Conservation (phyloP, 2,113 vertebrate species). For the Corythaeola cristata region DNA sequence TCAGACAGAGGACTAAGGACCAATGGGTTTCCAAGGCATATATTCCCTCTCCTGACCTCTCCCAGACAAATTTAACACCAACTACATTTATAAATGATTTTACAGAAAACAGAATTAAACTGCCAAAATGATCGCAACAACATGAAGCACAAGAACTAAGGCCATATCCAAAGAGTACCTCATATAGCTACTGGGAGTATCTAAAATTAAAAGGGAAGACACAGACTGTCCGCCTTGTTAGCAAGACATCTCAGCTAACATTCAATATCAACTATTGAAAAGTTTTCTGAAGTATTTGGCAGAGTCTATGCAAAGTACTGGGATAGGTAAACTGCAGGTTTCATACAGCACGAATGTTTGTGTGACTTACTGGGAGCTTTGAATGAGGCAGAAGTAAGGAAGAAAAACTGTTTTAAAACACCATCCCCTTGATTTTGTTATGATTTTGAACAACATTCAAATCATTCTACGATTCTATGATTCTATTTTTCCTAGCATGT, state of each 20-base stretch:
- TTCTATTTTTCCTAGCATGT: background rate
- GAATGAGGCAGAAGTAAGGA: background rate
- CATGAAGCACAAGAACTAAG: background rate
- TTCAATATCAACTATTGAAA: background rate
- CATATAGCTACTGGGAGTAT: background rate
- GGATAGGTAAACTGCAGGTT: background rate
- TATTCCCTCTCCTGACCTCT: background rate
- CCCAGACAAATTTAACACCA: background rate
- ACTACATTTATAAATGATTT: background rate
- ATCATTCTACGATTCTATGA: too few species aligned
- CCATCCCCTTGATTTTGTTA: background rate
- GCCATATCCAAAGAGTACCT: background rate
- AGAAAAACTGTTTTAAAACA: background rate
- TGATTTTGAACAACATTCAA: background rate
- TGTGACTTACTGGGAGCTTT: background rate
- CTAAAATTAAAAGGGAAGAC: background rate
- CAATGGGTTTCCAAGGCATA: rapidly evolving
- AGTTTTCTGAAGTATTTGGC: background rate
- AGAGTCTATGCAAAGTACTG: background rate
- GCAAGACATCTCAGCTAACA: background rate
- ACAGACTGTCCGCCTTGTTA: background rate
- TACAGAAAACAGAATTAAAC: background rate
- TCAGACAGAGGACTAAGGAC: background rate
- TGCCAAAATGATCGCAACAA: background rate
- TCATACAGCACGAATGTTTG: background rate